Evolutionary conservation across 2,888 invertebrate genomes (phyloP).

Genomic region (Meganola albula): DNA sequence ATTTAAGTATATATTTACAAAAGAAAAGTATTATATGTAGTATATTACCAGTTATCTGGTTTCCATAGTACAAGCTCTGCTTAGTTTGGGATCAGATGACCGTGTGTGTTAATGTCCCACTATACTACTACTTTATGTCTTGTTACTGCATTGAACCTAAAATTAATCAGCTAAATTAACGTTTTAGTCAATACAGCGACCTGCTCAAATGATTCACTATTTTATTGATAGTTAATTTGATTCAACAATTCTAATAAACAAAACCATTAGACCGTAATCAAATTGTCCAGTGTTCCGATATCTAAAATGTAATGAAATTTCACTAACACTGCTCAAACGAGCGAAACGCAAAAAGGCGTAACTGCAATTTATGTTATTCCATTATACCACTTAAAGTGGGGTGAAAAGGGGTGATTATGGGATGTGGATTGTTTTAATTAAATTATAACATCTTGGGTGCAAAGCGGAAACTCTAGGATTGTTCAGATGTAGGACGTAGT

Average conservation of each 20-base stretch:
- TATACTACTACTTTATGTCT: too few relatives aligned
- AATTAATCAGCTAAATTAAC: too few relatives aligned
- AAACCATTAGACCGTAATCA: slow-evolving; percentile 31
- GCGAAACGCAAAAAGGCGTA: slow-evolving; percentile 24
- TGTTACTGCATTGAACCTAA: too few relatives aligned
- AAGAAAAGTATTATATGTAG: too few relatives aligned
- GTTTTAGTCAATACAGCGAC: background rate
- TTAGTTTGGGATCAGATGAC: too few relatives aligned
- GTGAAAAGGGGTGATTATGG: slow-evolving; percentile 14
- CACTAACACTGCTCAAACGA: slow-evolving; percentile 29
- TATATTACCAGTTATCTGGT: too few relatives aligned
- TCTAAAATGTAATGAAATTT: slow-evolving; percentile 42
- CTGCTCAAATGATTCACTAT: slow-evolving; percentile 9
- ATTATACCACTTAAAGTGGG: slow-evolving; percentile 18
- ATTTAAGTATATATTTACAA: too few relatives aligned
- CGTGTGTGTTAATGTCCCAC: too few relatives aligned
- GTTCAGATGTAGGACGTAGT: too few relatives aligned
- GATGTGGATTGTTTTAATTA: slow-evolving; percentile 30
- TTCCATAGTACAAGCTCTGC: too few relatives aligned
- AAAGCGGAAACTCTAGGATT: slow-evolving; percentile 27
- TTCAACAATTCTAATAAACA: slow-evolving; percentile 34
- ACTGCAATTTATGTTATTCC: slow-evolving; percentile 11
- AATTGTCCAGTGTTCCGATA: slow-evolving; percentile 36
- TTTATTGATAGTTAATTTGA: slow-evolving; percentile 28
- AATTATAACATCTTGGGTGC: slow-evolving; percentile 34